A percentile compares a stretch with the other conserved stretches of the same genome.
phyloP scores from a whole-genome alignment of 2,888 invertebrate species.

The Plebejus anna region DNA sequence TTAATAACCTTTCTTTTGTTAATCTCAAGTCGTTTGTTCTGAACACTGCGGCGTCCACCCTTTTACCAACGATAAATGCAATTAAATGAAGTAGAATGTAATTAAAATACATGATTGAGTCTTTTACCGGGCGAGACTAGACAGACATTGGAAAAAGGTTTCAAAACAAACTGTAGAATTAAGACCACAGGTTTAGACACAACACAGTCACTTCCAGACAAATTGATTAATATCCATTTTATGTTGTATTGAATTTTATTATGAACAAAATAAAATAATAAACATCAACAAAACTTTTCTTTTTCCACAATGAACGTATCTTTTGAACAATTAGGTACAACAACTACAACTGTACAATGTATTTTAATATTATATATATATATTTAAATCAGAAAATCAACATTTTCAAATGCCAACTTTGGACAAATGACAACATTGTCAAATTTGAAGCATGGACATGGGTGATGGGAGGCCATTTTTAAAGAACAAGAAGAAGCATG shows the following conservation, averaged over 20 bases:
- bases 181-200: neutral
- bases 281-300: neutral
- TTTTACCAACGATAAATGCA: conserved; percentile 39
- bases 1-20: conserved; percentile 51
- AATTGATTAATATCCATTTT: neutral
- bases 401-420: too few relatives aligned
- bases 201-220: neutral
- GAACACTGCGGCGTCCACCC: conserved; percentile 49
- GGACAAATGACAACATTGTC: too few relatives aligned
- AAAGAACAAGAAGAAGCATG: too few relatives aligned
- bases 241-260: neutral
- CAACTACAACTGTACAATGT: too few relatives aligned
- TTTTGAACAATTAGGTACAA: neutral
- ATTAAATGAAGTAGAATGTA: conserved; percentile 13
- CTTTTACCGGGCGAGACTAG: conserved; percentile 9
- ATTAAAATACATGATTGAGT: conserved; percentile 26
- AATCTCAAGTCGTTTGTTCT: conserved; percentile 50
- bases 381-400: too few relatives aligned
- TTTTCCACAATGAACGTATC: neutral
- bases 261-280: neutral
- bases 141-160: neutral
- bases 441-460: too few relatives aligned
- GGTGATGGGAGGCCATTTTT: too few relatives aligned
- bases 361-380: too few relatives aligned
- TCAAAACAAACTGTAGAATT: neutral